phyloP scores from a whole-genome alignment of 92 coral and sea anemone species.

The Plumapathes pennacea region DNA sequence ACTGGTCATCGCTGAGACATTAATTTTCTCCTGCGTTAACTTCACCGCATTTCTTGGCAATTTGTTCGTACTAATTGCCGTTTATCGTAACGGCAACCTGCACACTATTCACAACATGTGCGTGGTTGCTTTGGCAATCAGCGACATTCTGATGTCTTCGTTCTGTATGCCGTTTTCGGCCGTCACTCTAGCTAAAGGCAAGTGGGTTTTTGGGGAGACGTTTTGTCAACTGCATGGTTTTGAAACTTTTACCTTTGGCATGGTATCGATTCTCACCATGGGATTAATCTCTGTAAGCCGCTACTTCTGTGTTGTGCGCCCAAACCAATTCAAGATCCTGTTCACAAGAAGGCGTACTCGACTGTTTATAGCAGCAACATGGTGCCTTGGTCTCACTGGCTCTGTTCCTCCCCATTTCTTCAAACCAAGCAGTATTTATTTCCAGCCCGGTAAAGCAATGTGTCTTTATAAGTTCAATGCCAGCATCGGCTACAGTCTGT shows the following conservation, averaged over 20 bases:
- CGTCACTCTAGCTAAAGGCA: slow-evolving; percentile 39
- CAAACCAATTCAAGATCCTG: slow-evolving; percentile 19
- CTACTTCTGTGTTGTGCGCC: slow-evolving; percentile 41
- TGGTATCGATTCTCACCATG: slow-evolving; percentile 57
- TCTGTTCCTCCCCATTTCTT: slow-evolving; percentile 55
- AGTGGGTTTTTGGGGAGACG: slow-evolving; percentile 9
- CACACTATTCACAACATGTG: slow-evolving; percentile 54
- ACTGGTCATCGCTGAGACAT: slow-evolving; percentile 3
- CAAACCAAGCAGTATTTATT: slow-evolving; percentile 20
- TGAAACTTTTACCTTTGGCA: slow-evolving; percentile 35
- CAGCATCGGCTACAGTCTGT: slow-evolving; percentile 46
- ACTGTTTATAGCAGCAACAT: slow-evolving; percentile 13
- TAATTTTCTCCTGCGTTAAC: slow-evolving; percentile 1
- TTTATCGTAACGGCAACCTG: slow-evolving; percentile 43
- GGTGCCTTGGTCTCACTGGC: slow-evolving; percentile 40
- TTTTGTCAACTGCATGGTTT: slow-evolving; percentile 62
- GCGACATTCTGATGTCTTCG: slow-evolving; percentile 49
- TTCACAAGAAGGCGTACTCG: slow-evolving; percentile 22
- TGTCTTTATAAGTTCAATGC: slow-evolving; percentile 50
- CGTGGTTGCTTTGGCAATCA: slow-evolving; percentile 50
- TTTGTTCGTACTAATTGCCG: slow-evolving; percentile 35
- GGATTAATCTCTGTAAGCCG: slow-evolving; percentile 50
- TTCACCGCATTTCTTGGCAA: slow-evolving; percentile 28
- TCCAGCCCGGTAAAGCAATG: slow-evolving; percentile 72
- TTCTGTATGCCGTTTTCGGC: slow-evolving; percentile 63